Evolutionary conservation across 2,888 invertebrate genomes (phyloP).

Genomic region (Agriopis marginaria): DNA sequence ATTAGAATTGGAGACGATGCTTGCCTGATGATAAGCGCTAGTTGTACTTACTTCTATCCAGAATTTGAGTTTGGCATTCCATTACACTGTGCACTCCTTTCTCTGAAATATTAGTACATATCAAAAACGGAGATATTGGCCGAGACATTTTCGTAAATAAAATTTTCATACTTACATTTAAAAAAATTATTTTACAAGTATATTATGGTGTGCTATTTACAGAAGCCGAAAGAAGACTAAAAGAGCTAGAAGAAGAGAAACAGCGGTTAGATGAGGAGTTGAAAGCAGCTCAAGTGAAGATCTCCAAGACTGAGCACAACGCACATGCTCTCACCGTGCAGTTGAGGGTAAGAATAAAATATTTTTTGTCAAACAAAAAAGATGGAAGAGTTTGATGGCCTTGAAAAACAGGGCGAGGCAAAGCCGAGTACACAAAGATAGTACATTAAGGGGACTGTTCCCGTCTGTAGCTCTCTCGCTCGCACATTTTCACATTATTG

Average conservation of each 20-base stretch:
- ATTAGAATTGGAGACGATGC: not conserved
- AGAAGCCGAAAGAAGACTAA: slow-evolving; percentile 91
- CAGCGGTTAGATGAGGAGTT: slow-evolving; percentile 90
- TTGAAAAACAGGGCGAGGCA: too few relatives aligned
- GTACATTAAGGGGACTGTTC: too few relatives aligned
- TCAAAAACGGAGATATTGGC: too few relatives aligned
- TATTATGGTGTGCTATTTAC: slow-evolving; percentile 45
- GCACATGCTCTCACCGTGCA: slow-evolving; percentile 78
- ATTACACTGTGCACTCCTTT: too few relatives aligned
- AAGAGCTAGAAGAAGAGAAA: slow-evolving; percentile 90
- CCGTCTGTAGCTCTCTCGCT: too few relatives aligned
- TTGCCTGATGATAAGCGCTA: not conserved
- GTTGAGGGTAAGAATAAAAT: slow-evolving; percentile 62
- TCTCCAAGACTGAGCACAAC: slow-evolving; percentile 88
- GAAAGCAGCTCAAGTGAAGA: slow-evolving; percentile 89
- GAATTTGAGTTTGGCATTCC: too few relatives aligned
- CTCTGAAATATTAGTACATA: too few relatives aligned
- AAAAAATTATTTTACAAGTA: not conserved
- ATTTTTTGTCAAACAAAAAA: not conserved
- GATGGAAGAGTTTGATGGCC: not conserved
- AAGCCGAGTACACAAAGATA: not conserved
- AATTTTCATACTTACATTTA: not conserved
- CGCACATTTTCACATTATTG: too few relatives aligned
- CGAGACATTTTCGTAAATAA: too few relatives aligned
- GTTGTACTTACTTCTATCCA: not conserved